A percentile compares a stretch with the other conserved stretches of the same genome.
phyloP scores from a whole-genome alignment of 2,888 invertebrate species.

The Drosophila affinis region DNA sequence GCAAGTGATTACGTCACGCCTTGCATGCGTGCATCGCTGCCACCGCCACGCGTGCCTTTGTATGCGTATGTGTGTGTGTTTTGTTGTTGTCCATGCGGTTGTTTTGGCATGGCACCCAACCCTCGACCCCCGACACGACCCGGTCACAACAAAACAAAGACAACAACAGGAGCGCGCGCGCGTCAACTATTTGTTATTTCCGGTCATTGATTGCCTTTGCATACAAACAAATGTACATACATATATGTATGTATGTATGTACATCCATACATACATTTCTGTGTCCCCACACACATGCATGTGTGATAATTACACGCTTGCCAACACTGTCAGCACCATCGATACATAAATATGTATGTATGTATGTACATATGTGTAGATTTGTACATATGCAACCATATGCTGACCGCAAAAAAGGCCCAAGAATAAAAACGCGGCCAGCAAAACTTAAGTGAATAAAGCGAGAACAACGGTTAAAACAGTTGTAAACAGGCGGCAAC shows the following conservation, averaged over 20 bases:
- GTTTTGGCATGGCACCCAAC: neutral
- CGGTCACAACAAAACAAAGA: conserved; percentile 7
- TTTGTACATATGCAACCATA: conserved; percentile 18
- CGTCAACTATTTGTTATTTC: conserved; percentile 66
- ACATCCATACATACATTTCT: neutral
- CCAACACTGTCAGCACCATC: conserved; percentile 3
- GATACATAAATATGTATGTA: neutral
- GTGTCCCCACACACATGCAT: conserved; percentile 14
- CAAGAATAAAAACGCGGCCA: neutral
- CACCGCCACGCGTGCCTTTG: conserved; percentile 2
- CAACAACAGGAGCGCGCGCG: conserved; percentile 27
- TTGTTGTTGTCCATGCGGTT: conserved; percentile 5
- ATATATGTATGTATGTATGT: neutral
- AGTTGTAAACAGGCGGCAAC: conserved; percentile 64
- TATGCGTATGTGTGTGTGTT: neutral
- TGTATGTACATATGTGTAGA: neutral
- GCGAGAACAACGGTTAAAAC: conserved; percentile 69
- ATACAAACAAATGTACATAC: neutral
- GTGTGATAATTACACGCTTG: conserved; percentile 28
- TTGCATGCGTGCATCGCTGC: conserved; percentile 48
- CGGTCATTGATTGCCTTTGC: conserved; percentile 51
- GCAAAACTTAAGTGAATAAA: conserved; percentile 45
- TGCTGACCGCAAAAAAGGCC: conserved; percentile 50
- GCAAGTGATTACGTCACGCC: conserved; percentile 69
- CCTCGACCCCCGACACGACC: neutral